Evolutionary conservation across 2,888 invertebrate species (phyloP).

Genomic region (Spilosoma lubricipeda): DNA sequence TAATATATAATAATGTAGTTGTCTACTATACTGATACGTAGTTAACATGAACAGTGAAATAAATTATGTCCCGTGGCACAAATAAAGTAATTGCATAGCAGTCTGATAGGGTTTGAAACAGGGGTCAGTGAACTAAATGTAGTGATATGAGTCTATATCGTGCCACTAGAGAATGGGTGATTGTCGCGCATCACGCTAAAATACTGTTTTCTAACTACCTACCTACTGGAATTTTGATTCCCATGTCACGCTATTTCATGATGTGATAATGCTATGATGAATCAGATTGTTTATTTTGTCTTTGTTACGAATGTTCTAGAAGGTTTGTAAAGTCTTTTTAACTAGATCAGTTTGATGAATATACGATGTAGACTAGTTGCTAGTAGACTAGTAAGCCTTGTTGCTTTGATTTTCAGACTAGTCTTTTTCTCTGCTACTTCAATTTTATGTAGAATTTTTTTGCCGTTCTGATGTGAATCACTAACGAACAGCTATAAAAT

Average conservation of each 20-base stretch:
- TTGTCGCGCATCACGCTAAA: slow-evolving; percentile 33
- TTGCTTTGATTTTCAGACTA: no score
- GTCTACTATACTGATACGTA: not conserved
- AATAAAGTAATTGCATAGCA: slow-evolving; percentile 3
- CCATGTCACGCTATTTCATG: slow-evolving; percentile 18
- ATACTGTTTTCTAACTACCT: slow-evolving; percentile 21
- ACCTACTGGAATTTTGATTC: slow-evolving; percentile 32
- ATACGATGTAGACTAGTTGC: not conserved
- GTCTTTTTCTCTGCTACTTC: not conserved
- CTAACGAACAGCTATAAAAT: no score
- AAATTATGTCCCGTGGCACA: slow-evolving; percentile 27
- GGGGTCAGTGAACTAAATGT: slow-evolving; percentile 22
- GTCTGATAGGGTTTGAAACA: slow-evolving; percentile 25
- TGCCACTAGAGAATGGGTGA: slow-evolving; percentile 26
- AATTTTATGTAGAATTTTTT: no score
- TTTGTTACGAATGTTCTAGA: not conserved
- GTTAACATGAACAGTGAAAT: not conserved
- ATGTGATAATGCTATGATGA: slow-evolving; percentile 15
- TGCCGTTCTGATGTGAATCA: no score
- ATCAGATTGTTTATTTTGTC: not conserved
- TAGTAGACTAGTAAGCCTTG: not conserved
- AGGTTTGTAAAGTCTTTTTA: not conserved
- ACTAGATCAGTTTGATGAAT: not conserved
- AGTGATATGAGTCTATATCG: slow-evolving; percentile 21
- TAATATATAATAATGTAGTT: no score